Base-by-base conservation (phyloP, 2,888 invertebrate genomes). In the Spodoptera picta region DNA sequence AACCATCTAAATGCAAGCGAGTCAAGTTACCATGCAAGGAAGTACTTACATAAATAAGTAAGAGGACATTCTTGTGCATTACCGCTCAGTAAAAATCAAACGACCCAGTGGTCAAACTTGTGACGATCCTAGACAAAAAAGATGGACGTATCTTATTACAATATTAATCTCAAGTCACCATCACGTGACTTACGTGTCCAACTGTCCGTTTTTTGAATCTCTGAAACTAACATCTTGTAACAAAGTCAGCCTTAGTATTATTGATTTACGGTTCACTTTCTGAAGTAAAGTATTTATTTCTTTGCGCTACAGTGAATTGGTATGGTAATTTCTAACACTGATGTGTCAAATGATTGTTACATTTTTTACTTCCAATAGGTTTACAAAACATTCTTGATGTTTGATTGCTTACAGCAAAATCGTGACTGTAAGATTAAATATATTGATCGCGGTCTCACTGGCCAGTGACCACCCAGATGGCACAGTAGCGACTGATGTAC, bases 131-230 rank as follows among this genome's bases (percentile, higher is more conserved):
- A 12, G 50, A 48, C 47, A 55, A 67, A 61, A 36, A 48, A 53
- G 54, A 73, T 41, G 51, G 53, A 67, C 73, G 45, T 60, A 73
- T 68, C 63, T 61, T 53, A 64, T 73, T 72, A 72, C 69, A 77
- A 69, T 74, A 65, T 57, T 69, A 58, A 77, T 77, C 77, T 66
- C 46, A 51, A 59, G n/a, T 73, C 69, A 75, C 69, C 69, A 77
- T 77, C 77, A 66, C 50, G 69, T 73, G 69, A 66, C 75, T 70
- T 77, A 73, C 60, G 50, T 51, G 65, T 65, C 69, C 59, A 47
- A 46, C 76, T 70, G 72, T 77, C 77, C 63, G 46, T 74, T 62
- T 68, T 69, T 60, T 75, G 65, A 77, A 65, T 75, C 77, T 73
- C 44, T 3, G 44, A 70, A 48, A 65, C 62, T 41, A 70, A 50